Base-by-base conservation (phyloP, 2,113 vertebrate genomes). In the Microtus montanus region DNA sequence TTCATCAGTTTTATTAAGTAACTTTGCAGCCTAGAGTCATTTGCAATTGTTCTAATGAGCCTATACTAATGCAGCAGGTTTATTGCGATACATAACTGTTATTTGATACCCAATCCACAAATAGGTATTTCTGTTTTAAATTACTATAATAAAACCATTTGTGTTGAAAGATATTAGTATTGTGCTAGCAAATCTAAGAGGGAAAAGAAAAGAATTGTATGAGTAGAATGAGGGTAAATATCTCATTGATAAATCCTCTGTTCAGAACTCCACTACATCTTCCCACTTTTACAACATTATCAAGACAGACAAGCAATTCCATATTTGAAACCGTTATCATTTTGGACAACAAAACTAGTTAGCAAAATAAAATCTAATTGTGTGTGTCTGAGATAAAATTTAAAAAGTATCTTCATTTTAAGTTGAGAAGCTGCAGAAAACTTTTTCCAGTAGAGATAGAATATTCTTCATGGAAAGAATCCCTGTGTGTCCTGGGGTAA, bases 41-140 rank as follows among this genome's bases (percentile, higher is more conserved):
- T 98, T 96, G 30, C 58, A 79, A 94, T 94, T 94, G 80, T 84
- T 79, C 28, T 95, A 95, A 94, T 96, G 54, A 83, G 6, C 89
- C 87, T 44, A 28, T 92, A 87, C 94, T 96, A 92, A 96, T 91
- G 75, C 92, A 97, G 92, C 96, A 94, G 30, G 63, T 96, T 88
- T 92, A 89, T 94, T 95, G 86, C 2, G 15, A 2, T 44, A 22
- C 61, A 73, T 44, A 93, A 80, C 10, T 19, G n/a, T 96, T 97
- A 90, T 96, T 89, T 90, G 92, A 90, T 94, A 49, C 89, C 17
- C 38, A 63, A 20, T 94, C 97, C 90, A 92, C 41, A 94, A 91
- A 58, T 44, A 88, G 84, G 41, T 96, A 61, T 75, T 93, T 97
- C 96, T 97, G 49, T 47, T 95, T 92, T 96, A 89, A 93, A 58